Percentiles rank a stretch among this genome's conserved stretches.
These are phyloP conservation scores for Reinhardtius hippoglossoides DNA, from an alignment of 2,113 vertebrate species.

Conservation along the genomic window DNA sequence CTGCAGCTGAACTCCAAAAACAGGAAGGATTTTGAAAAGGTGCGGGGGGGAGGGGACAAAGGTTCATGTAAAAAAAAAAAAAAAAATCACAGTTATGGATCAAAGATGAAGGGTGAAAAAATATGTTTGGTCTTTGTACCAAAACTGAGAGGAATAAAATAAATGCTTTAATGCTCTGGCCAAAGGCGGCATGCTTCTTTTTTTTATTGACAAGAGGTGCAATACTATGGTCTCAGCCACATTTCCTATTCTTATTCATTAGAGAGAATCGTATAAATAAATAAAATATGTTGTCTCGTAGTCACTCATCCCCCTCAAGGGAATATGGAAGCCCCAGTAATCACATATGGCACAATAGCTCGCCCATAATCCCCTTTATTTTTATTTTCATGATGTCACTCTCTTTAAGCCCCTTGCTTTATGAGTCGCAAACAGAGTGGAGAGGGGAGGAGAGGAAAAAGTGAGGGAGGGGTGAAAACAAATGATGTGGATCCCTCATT, in stretches of 20 bases:
- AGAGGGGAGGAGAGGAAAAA: conserved; percentile 68
- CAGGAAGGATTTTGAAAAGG: conserved; percentile 63
- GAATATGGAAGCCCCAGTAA: conserved; percentile 73
- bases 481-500: conserved; percentile 84
- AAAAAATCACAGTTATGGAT: conserved; percentile 41
- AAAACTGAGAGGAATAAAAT: conserved; percentile 42
- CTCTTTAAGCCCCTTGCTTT: conserved; percentile 79
- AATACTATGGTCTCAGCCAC: conserved; percentile 51
- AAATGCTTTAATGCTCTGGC: conserved; percentile 42
- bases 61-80: conserved; percentile 15
- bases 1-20: conserved; percentile 60
- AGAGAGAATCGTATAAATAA: conserved; percentile 72
- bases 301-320: conserved; percentile 70
- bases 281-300: conserved; percentile 75
- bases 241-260: conserved; percentile 74
- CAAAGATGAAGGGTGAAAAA: conserved; percentile 51
- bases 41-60: conserved; percentile 20
- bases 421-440: conserved; percentile 74
- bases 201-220: conserved; percentile 24
- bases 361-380: conserved; percentile 81
- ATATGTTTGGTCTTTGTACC: conserved; percentile 48
- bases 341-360: conserved; percentile 81
- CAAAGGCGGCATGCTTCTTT: conserved; percentile 27
- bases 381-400: conserved; percentile 85
- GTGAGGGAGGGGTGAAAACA: conserved; percentile 79